Conservation (phyloP, 2,888 invertebrate species). For the Drosophila kuntzei region DNA sequence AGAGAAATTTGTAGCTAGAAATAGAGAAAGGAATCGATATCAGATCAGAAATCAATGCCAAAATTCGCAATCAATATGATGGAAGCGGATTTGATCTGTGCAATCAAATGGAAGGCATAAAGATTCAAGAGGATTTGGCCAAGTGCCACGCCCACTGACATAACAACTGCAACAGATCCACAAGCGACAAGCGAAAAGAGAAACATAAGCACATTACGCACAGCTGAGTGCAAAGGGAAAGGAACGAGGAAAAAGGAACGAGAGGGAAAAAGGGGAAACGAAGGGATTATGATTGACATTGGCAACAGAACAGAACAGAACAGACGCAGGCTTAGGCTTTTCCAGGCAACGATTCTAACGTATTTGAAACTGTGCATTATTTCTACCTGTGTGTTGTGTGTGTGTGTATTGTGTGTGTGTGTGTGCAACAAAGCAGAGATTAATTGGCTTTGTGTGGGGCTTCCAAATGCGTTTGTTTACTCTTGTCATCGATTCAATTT, state of each 20-base stretch:
- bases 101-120: constrained; percentile 15
- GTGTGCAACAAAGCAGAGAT: constrained; percentile 67
- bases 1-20: too few species aligned
- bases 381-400: constrained; percentile 16
- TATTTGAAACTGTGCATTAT: constrained; percentile 16
- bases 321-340: constrained; percentile 12
- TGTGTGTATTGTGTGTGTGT: background rate
- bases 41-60: background rate
- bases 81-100: constrained; percentile 3
- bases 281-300: constrained; percentile 55
- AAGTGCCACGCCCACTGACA: constrained; percentile 26
- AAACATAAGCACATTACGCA: constrained; percentile 26
- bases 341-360: constrained; percentile 30
- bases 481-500: constrained; percentile 57
- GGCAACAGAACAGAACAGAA: constrained; percentile 14
- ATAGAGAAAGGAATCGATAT: background rate
- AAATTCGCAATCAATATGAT: background rate
- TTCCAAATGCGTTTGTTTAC: constrained; percentile 61
- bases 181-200: constrained; percentile 13
- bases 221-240: background rate
- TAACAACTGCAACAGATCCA: constrained; percentile 17
- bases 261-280: background rate
- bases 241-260: too few species aligned
- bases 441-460: constrained; percentile 69
- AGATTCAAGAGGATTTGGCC: constrained; percentile 1